Conservation (phyloP, 2,113 vertebrate species). For the Sylvilagus bachmani region DNA sequence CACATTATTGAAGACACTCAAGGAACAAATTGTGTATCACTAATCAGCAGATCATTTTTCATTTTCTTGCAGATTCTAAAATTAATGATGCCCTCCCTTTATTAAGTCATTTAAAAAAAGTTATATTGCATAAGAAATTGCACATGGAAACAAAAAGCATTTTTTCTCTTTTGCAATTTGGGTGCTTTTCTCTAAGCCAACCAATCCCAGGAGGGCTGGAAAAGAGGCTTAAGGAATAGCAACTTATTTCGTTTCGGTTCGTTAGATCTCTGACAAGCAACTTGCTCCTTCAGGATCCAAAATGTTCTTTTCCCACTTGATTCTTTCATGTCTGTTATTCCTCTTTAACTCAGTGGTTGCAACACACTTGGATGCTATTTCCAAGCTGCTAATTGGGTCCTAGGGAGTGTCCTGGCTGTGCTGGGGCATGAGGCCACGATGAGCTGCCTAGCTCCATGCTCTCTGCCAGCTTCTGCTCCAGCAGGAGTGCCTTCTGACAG, state of each 20-base stretch:
- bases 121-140: constrained; percentile 74
- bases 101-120: constrained; percentile 67
- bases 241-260: constrained; percentile 45
- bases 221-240: constrained; percentile 55
- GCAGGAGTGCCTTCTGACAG: neutral
- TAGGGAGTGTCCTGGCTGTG: neutral
- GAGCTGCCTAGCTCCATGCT: neutral
- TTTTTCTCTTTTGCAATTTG: constrained; percentile 12
- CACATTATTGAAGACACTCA: constrained; percentile 82
- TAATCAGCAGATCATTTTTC: constrained; percentile 86
- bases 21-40: constrained; percentile 81
- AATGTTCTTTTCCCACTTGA: constrained; percentile 55
- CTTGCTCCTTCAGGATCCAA: constrained; percentile 60
- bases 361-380: constrained; percentile 44
- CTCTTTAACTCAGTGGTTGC: constrained; percentile 4
- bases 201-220: constrained; percentile 21
- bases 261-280: constrained; percentile 62
- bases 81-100: constrained; percentile 83
- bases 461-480: neutral
- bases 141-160: constrained; percentile 63
- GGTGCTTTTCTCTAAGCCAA: constrained; percentile 54
- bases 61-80: constrained; percentile 82
- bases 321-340: constrained; percentile 47
- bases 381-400: constrained; percentile 18
- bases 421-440: fast-evolving